A percentile compares a stretch with the other conserved stretches of the same genome.
Conservation (phyloP, 1,140 invertebrate species). For the Trachymyrmex cornetzi region DNA sequence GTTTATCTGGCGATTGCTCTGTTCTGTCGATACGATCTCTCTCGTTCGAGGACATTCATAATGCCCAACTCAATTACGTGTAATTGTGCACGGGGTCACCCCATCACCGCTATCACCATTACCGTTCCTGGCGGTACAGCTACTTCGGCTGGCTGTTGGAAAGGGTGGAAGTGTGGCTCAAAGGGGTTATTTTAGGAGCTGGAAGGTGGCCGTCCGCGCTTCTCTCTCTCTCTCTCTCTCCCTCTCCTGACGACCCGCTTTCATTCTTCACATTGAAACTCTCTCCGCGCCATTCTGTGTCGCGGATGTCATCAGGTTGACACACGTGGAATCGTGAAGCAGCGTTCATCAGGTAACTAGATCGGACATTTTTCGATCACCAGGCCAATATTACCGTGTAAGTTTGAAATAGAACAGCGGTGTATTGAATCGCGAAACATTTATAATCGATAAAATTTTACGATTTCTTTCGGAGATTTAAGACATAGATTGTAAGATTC, state of each 20-base stretch:
- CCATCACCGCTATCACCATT: constrained; percentile 1
- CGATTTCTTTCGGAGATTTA: neutral
- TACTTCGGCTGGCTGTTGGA: constrained; percentile 49
- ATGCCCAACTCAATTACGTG: constrained; percentile 71
- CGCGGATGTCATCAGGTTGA: neutral
- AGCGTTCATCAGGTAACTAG: constrained; percentile 3
- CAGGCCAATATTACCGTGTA: neutral
- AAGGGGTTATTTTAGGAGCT: constrained; percentile 77
- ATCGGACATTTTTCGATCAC: constrained; percentile 9
- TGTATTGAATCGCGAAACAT: neutral
- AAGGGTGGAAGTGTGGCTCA: constrained; percentile 65
- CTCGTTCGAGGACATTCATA: constrained; percentile 52
- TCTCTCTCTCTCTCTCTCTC: constrained; percentile 11
- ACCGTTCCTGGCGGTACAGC: constrained; percentile 14
- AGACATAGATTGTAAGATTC: neutral
- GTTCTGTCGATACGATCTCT: neutral
- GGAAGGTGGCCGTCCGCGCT: constrained; percentile 62
- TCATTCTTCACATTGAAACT: constrained; percentile 15
- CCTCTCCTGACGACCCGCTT: neutral
- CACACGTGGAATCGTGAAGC: neutral
- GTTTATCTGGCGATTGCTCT: constrained; percentile 27
- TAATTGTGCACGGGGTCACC: constrained; percentile 58
- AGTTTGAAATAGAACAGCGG: neutral
- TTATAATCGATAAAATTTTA: constrained; percentile 9
- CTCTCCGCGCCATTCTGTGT: neutral